Base-by-base conservation (phyloP, 2,113 vertebrate species). In the Mandrillus leucophaeus region DNA sequence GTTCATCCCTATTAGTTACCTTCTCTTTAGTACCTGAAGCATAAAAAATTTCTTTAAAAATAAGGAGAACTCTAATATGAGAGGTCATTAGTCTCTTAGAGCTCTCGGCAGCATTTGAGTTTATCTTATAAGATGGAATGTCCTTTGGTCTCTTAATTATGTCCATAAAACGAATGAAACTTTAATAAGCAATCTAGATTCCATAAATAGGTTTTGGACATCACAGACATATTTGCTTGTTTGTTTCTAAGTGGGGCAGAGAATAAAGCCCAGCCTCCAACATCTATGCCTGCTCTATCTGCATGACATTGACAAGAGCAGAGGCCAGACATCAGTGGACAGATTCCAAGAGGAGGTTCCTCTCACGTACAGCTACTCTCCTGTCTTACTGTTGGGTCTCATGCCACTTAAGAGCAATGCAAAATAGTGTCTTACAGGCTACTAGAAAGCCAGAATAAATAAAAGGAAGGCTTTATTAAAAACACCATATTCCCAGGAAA, bases 381-480 rank as follows among this genome's bases (percentile, higher is more conserved):
- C 43, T 40, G 14, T 45, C 55, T 80, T 68, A 81, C 64, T 85
- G 6, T 30, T 30, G 18, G 32, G 22, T 86, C 48, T 93, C 35
- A 40, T 30, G 95, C 32, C 57, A 35, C 25, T 61, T 81, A 80
- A 87, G 20, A 85, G 23, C 45, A 85, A 9, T 10, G 92, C 27
- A 87, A 57, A 72, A 75, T 61, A 55, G 57, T 70, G 45, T 55
- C 30, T 92, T 23, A 89, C 7, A 45, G 43, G 35, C 90, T 87
- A 68, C 38, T 38, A 70, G 88, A 90, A 92, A 97, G 35, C 18
- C 85, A 92, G 38, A 78, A 96, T 52, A 89, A 79, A 68, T 0
- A 50, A 61, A 89, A 92, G 13, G 10, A 93, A 90, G 27, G 4
- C 5, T 55, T 81, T 86, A 59, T 25, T 6, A 76, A 48, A 75